These are phyloP conservation scores for Tyrophagus putrescentiae DNA, from an alignment of 1,140 invertebrate genomes.

Conservation along the genomic window DNA sequence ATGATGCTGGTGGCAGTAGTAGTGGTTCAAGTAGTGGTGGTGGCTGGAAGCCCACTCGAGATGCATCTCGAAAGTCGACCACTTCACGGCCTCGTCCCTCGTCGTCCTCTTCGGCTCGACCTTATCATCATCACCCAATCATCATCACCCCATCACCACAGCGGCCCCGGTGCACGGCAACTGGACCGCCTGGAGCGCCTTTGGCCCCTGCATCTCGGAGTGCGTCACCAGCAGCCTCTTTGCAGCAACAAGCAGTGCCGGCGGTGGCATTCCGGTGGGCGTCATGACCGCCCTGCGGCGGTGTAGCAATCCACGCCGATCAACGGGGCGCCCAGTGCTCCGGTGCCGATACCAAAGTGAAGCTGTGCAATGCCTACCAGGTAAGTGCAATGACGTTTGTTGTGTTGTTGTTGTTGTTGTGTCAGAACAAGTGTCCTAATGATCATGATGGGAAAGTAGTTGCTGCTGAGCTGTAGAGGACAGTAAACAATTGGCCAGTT, in stretches of 20 bases:
- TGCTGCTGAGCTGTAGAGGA: too few relatives aligned
- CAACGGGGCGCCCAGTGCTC: conserved; percentile 44
- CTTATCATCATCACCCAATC: too few relatives aligned
- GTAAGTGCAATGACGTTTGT: too few relatives aligned
- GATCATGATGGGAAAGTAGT: too few relatives aligned
- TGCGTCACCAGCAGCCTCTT: conserved; percentile 43
- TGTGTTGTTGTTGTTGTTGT: too few relatives aligned
- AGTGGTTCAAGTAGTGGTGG: too few relatives aligned
- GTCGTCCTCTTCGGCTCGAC: too few relatives aligned
- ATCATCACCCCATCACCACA: not conserved
- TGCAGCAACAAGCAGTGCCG: too few relatives aligned
- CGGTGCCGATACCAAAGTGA: conserved; percentile 44
- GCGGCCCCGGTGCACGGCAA: conserved; percentile 34
- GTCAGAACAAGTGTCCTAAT: too few relatives aligned
- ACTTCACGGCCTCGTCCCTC: not conserved
- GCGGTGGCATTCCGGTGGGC: conserved; percentile 33
- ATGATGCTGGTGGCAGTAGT: too few relatives aligned
- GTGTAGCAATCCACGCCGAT: conserved; percentile 41
- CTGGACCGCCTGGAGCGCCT: conserved; percentile 47
- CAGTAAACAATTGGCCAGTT: too few relatives aligned
- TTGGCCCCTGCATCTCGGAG: conserved; percentile 44
- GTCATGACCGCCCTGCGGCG: conserved; percentile 31
- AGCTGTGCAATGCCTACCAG: conserved; percentile 48
- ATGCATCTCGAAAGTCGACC: not conserved
- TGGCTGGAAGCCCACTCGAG: not conserved